These are phyloP conservation scores for Caranx melampygus DNA, from an alignment of 2,113 vertebrate genomes.

Conservation along the genomic window DNA sequence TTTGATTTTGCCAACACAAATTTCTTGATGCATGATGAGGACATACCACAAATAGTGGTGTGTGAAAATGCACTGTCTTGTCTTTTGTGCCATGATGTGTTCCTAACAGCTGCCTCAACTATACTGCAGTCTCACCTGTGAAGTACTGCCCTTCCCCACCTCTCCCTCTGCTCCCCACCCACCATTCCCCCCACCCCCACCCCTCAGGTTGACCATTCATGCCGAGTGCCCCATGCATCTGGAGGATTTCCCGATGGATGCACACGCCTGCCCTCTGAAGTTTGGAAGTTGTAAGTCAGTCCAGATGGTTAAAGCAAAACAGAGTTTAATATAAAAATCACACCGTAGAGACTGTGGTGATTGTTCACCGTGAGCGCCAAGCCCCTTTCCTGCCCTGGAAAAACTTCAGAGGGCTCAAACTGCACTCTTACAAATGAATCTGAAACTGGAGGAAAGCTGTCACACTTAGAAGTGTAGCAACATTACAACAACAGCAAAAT, in stretches of 20 bases:
- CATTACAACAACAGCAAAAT: not conserved
- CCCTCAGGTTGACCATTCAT: conserved; percentile 93
- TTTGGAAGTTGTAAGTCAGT: conserved; percentile 97
- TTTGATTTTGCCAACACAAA: not conserved
- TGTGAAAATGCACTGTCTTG: conserved; percentile 10
- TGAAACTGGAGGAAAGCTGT: not conserved
- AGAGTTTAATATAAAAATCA: conserved; percentile 27
- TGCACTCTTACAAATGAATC: not conserved
- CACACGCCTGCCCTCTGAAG: conserved; percentile 97
- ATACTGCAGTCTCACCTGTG: conserved; percentile 25
- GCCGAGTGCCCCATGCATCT: conserved; percentile 99
- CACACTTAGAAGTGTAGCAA: not conserved
- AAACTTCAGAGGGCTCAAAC: conserved; percentile 33
- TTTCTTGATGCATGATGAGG: not conserved
- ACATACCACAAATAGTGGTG: not conserved
- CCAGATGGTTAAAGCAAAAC: conserved; percentile 35
- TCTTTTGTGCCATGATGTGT: conserved; percentile 14
- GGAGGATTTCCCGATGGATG: conserved; percentile 99
- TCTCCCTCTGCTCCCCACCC: conserved; percentile 18
- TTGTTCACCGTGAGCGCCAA: conserved; percentile 28
- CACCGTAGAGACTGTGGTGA: conserved; percentile 22
- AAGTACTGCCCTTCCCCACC: conserved; percentile 22
- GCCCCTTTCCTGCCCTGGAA: conserved; percentile 4
- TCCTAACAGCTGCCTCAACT: not conserved
- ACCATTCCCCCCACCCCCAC: no score